phyloP scores from a whole-genome alignment of 1,140 invertebrate genomes.

The Hycleus phaleratus region DNA sequence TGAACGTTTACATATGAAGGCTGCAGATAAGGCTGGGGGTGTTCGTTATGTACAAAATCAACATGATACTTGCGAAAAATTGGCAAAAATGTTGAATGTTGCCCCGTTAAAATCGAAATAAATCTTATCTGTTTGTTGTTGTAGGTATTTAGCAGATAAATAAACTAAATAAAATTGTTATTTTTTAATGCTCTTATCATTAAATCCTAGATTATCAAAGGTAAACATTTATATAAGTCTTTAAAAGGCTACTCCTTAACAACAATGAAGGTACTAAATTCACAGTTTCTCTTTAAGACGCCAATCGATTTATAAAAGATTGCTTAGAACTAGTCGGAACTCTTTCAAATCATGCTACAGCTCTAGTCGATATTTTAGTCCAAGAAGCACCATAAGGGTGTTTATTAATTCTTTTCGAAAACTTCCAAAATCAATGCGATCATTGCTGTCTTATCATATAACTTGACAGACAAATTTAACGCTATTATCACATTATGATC shows the following conservation, averaged over 20 bases:
- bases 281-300: conserved; percentile 50
- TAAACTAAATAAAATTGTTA: not conserved
- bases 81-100: conserved; percentile 4
- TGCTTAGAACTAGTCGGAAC: conserved; percentile 60
- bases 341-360: too few species aligned
- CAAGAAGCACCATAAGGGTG: too few species aligned
- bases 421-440: too few species aligned
- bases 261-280: not conserved
- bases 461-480: too few species aligned
- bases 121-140: not conserved
- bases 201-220: not conserved
- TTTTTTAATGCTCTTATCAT: not conserved
- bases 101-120: not conserved
- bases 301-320: conserved; percentile 64
- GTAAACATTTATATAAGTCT: not conserved
- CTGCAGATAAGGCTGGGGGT: conserved; percentile 11
- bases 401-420: too few species aligned
- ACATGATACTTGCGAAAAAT: not conserved
- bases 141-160: not conserved
- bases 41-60: conserved; percentile 12
- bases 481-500: too few species aligned
- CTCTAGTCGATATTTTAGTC: too few species aligned
- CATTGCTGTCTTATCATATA: too few species aligned
- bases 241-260: not conserved
- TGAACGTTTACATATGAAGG: conserved; percentile 11